Evolutionary conservation across 2,797 vertebrate species (phyloP), one percentile per base, ranked within the genome.

Genomic region (Pantherophis alleghaniensis): DNA sequence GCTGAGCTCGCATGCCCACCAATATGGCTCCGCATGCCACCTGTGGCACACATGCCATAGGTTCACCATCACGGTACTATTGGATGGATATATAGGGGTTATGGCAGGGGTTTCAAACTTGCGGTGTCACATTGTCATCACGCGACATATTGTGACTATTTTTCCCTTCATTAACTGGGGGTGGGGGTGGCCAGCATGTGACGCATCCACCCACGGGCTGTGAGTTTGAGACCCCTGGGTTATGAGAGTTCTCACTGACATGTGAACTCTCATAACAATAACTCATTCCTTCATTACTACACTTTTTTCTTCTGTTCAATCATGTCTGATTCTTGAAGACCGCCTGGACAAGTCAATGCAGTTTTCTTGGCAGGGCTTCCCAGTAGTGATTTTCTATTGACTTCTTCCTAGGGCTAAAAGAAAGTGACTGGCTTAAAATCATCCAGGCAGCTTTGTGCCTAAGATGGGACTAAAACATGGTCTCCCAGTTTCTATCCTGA

Each of bases 81-180:
- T 55, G 53, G 53, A 55, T 12, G 53, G 53, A 55, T 53, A 53
- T 53, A 10, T 37, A 18, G 66, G 10, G 18, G 32, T 37, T 79
- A 79, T 79, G 18, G 26, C 13, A n/a, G 11, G 26, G 61, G 11
- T 63, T 4, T n/a, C 63, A n/a, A 66, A 66, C 5, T n/a, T 5
- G 5, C 12, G 1, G 5, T 11, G 0, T 66, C 63, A 66, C 28
- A 2, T 14, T 0, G 5, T 13, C 28, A 12, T 10, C 56, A 56
- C 5, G 0, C 2, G 2, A 66, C 4, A 0, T 66, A n/a, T 66
- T 1, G 4, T 1, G 28, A 66, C 28, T 53, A 13, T 14, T 66
- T 66, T 66, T 9, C 51, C 51, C 51, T 53, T 53, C 51, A 53
- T 53, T 53, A 53, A 53, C 9, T 53, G 51, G 4, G 63, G 63